A percentile compares a stretch with the other conserved stretches of the same genome.
These are phyloP conservation scores for Xanthia togata DNA, from an alignment of 2,888 invertebrate genomes.

Conservation along the genomic window DNA sequence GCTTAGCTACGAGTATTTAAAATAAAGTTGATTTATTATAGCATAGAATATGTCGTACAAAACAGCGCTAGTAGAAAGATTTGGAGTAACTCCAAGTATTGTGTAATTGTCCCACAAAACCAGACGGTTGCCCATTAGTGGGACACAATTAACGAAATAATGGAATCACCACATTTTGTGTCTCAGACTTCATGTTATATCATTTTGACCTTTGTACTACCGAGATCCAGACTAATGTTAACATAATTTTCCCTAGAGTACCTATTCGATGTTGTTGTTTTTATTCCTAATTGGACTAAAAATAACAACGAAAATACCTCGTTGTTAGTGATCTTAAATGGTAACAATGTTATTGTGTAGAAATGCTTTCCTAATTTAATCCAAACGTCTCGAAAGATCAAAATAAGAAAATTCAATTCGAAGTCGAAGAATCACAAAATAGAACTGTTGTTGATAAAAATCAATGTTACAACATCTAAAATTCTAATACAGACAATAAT, in stretches of 20 bases:
- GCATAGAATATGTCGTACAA: conserved; percentile 16
- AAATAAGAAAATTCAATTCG: conserved; percentile 9
- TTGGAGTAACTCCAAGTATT: conserved; percentile 64
- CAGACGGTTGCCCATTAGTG: conserved; percentile 59
- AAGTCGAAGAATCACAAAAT: conserved; percentile 9
- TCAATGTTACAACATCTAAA: conserved; percentile 8
- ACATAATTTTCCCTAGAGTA: conserved; percentile 16
- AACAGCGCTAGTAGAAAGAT: conserved; percentile 42
- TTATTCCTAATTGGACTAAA: conserved; percentile 11
- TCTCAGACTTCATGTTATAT: conserved; percentile 34
- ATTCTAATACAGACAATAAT: conserved; percentile 23
- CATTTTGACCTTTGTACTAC: conserved; percentile 21
- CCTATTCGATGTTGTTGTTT: conserved; percentile 1
- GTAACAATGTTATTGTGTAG: background rate
- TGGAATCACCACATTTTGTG: conserved; percentile 47
- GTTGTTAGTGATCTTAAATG: background rate
- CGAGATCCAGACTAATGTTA: conserved; percentile 10
- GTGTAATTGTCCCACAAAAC: conserved; percentile 53
- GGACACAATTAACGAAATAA: conserved; percentile 60
- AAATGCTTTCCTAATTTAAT: background rate
- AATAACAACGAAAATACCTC: background rate
- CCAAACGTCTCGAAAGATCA: background rate
- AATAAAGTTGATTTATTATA: conserved; percentile 44
- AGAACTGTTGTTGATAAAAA: conserved; percentile 27
- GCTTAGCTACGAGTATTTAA: conserved; percentile 18